A percentile compares a stretch with the other conserved stretches of the same genome.
These are phyloP conservation scores for Lamellibrachia columna DNA, from an alignment of 2,888 invertebrate species.

Conservation along the genomic window DNA sequence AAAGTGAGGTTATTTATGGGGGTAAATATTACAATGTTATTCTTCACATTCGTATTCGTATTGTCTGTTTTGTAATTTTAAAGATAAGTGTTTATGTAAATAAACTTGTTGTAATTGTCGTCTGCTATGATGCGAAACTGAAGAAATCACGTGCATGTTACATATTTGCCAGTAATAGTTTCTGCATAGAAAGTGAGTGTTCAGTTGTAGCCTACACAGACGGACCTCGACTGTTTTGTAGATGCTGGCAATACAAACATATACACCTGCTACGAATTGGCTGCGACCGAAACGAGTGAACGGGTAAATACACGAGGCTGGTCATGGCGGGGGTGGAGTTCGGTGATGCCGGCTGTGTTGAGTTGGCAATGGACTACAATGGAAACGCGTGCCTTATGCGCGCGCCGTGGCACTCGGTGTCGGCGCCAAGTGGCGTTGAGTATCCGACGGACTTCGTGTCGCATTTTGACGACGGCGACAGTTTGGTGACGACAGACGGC, in stretches of 20 bases:
- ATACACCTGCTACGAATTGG: neutral
- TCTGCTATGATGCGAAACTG: neutral
- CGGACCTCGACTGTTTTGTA: neutral
- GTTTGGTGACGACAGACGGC: neutral
- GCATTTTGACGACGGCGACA: neutral
- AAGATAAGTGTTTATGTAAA: neutral
- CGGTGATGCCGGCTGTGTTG: neutral
- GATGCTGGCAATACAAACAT: neutral
- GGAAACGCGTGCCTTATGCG: neutral
- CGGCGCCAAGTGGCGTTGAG: neutral
- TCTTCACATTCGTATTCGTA: neutral
- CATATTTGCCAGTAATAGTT: neutral
- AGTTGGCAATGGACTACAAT: neutral
- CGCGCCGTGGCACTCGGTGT: neutral
- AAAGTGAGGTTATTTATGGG: neutral
- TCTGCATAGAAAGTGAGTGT: neutral
- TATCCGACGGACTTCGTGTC: neutral
- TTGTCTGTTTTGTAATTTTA: neutral
- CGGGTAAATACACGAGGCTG: neutral
- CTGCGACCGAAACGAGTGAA: neutral
- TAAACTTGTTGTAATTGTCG: neutral
- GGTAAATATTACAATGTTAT: neutral
- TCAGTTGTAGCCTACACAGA: neutral
- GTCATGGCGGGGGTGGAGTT: constrained; percentile 6
- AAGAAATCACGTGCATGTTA: neutral